phyloP scores from a whole-genome alignment of 2,888 invertebrate genomes.

The Apocheima hispidaria region DNA sequence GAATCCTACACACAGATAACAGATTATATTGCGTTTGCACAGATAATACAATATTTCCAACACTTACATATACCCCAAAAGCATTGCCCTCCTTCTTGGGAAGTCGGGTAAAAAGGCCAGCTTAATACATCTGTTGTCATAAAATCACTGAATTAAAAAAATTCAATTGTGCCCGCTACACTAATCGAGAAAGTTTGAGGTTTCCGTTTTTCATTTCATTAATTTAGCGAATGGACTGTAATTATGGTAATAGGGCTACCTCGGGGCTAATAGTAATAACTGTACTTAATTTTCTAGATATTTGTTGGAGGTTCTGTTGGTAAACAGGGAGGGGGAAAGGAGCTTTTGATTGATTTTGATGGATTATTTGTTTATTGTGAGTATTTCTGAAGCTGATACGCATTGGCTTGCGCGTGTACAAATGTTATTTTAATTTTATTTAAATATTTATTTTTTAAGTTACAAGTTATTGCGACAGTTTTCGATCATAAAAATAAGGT shows the following conservation, averaged over 20 bases:
- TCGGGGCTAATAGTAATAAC: constrained; percentile 19
- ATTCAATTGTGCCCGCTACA: not conserved
- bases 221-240: constrained; percentile 22
- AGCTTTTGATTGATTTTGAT: constrained; percentile 2
- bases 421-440: no score
- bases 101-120: no score
- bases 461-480: no score
- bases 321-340: not conserved
- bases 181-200: constrained; percentile 3
- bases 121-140: not conserved
- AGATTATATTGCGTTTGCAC: no score
- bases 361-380: constrained; percentile 2
- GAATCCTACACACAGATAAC: no score
- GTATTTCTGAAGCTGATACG: not conserved
- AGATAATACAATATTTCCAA: no score
- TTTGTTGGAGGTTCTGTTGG: constrained; percentile 10
- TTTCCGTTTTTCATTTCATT: constrained; percentile 10
- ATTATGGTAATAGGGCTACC: constrained; percentile 20
- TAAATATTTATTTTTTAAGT: no score
- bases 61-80: no score
- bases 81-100: no score
- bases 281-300: constrained; percentile 7
- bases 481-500: no score
- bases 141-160: constrained; percentile 7
- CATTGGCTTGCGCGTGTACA: not conserved